Evolutionary conservation across 2,797 vertebrate species (phyloP).

Genomic region (Sebastes taczanowskii): DNA sequence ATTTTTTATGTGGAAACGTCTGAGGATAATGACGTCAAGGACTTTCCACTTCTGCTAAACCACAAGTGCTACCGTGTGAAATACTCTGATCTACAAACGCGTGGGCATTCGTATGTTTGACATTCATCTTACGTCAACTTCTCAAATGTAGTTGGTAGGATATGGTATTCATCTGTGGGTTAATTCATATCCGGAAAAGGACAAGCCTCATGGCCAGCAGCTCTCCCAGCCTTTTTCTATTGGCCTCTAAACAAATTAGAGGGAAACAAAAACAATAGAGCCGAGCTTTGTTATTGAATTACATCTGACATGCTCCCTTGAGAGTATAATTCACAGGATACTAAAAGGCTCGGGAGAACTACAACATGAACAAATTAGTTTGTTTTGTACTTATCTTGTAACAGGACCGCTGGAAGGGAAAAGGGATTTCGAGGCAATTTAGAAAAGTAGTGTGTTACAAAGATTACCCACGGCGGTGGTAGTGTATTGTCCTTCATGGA

Average conservation of each 20-base stretch:
- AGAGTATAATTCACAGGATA: conserved; percentile 67
- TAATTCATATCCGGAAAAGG: conserved; percentile 79
- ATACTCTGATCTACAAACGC: background rate
- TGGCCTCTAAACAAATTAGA: conserved; percentile 85
- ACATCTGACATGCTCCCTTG: conserved; percentile 62
- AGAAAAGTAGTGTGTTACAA: conserved; percentile 45
- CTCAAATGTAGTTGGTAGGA: conserved; percentile 35
- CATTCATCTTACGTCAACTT: background rate
- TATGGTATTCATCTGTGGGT: conserved; percentile 58
- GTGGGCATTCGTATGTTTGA: background rate
- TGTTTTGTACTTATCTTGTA: conserved; percentile 67
- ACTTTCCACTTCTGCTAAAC: background rate
- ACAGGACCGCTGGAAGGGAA: conserved; percentile 39
- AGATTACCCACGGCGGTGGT: conserved; percentile 44
- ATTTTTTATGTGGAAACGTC: background rate
- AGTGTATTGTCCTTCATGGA: conserved; percentile 48
- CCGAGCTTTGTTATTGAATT: conserved; percentile 79
- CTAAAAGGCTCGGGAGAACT: conserved; percentile 67
- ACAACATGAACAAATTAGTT: conserved; percentile 70
- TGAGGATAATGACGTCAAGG: background rate
- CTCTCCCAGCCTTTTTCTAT: conserved; percentile 60
- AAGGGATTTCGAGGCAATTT: conserved; percentile 56
- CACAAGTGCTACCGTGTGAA: background rate
- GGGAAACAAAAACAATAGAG: conserved; percentile 76
- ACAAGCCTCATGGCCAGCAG: conserved; percentile 73